A percentile compares a stretch with the other conserved stretches of the same genome.
Evolutionary conservation across 2,113 vertebrate species (phyloP).

Genomic region (Carassius carassius): DNA sequence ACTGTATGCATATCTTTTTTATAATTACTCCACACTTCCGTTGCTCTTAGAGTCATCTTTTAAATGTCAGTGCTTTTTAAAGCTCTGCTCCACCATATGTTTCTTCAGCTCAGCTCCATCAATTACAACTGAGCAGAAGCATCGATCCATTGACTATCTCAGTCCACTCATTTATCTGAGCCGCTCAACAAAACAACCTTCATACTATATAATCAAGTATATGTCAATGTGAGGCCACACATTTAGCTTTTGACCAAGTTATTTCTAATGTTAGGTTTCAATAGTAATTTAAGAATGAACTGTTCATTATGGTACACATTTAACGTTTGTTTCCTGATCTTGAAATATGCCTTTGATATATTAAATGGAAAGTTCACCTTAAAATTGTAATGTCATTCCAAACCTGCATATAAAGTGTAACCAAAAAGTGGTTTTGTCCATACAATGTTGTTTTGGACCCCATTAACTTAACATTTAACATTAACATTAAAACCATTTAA

Average conservation of each 20-base stretch:
- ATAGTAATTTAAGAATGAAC: background rate
- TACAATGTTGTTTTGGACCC: too few relatives aligned
- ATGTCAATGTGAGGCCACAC: constrained; percentile 29
- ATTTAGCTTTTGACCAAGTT: background rate
- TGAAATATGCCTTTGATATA: background rate
- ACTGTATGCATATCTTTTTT: background rate
- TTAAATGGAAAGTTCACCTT: too few relatives aligned
- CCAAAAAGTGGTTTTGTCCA: too few relatives aligned
- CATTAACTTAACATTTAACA: too few relatives aligned
- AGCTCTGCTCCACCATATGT: constrained; percentile 9
- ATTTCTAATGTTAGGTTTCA: constrained; percentile 1
- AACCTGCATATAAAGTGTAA: background rate
- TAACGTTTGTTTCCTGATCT: background rate
- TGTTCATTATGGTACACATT: background rate
- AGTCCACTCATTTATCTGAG: constrained; percentile 41
- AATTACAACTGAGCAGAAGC: constrained; percentile 49
- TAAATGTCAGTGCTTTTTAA: constrained; percentile 49
- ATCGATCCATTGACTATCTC: constrained; percentile 45
- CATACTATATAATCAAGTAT: constrained; percentile 21
- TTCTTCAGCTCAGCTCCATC: constrained; percentile 46
- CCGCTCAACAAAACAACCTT: constrained; percentile 20
- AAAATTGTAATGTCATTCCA: background rate
- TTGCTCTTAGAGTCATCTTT: background rate
- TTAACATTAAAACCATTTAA: background rate
- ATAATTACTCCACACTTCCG: constrained; percentile 11